Base-by-base conservation (phyloP, 1,140 invertebrate species). In the Saccostrea echinata region DNA sequence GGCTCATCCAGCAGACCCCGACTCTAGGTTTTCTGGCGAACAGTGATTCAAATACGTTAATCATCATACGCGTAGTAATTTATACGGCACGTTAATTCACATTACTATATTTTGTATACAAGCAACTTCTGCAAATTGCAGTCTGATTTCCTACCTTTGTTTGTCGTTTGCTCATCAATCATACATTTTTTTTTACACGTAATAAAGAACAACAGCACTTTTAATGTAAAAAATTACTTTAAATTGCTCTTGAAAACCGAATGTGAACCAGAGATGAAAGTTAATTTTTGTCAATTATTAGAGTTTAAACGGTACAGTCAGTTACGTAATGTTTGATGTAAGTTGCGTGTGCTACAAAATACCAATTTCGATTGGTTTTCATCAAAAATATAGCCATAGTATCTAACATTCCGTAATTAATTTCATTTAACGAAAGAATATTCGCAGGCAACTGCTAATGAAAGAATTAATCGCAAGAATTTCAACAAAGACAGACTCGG, bases 261-360 rank as follows among this genome's bases (percentile, higher is more conserved):
- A 64, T 21, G 21, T 64, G 57, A 64, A 18, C 8, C 57, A 9
- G 57, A 64, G 57, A 64, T 64, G 57, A 64, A 64, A 64, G 57
- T n/a, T 24, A n/a, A 64, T 76, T 30, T 33, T 27, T 76, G 68
- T 16, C 16, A 12, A 33, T 76, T 76, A 76, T 76, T 27, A 33
- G 27, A 30, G 68, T 76, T 30, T 76, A 76, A 8, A 33, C 24
- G 27, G 24, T 76, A 76, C 68, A 27, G 33, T 76, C 11, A 33
- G 27, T 76, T 33, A 33, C 16, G 27, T 76, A 76, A 33, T 27
- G 30, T 33, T 27, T 30, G 68, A 76, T 12, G 68, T 30, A 12
- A 33, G 24, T 30, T 76, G 68, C 68, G 68, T 76, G 68, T 76
- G 68, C 27, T 61, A 33, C 68, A 76, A 16, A 76, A 76, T 33